Percentiles rank a stretch among this genome's conserved stretches.
Evolutionary conservation across 2,797 vertebrate genomes (phyloP).

Genomic region (Carapus acus): DNA sequence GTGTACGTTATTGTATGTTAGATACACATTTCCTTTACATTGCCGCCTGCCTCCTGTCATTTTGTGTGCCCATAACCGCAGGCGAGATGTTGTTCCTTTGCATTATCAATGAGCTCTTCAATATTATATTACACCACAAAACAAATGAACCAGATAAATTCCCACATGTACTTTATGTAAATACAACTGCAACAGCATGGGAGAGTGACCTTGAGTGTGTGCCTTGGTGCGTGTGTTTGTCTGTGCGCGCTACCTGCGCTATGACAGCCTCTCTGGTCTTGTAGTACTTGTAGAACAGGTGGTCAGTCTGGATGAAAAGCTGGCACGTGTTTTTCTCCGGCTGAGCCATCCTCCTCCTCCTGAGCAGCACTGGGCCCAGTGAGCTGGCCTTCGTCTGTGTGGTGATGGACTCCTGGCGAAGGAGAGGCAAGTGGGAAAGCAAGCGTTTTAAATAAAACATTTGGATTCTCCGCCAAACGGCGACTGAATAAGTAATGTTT

Average conservation of each 20-base stretch:
- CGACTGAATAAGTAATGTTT: slow-evolving; percentile 49
- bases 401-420: slow-evolving; percentile 48
- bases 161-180: background rate
- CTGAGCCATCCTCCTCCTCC: slow-evolving; percentile 87
- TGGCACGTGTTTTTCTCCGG: slow-evolving; percentile 95
- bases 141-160: no score
- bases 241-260: slow-evolving; percentile 77
- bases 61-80: no score
- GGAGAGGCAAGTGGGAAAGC: slow-evolving; percentile 11
- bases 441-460: slow-evolving; percentile 48
- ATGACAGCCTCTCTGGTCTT: slow-evolving; percentile 96
- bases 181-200: slow-evolving; percentile 8
- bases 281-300: slow-evolving; percentile 92
- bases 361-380: slow-evolving; percentile 73
- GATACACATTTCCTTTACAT: no score
- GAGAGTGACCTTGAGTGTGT: background rate
- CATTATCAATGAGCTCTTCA: slow-evolving; percentile 4
- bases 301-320: slow-evolving; percentile 97
- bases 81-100: no score
- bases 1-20: no score
- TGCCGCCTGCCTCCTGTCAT: no score
- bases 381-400: slow-evolving; percentile 18
- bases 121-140: no score
- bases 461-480: slow-evolving; percentile 36
- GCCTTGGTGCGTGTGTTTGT: no score